A percentile compares a stretch with the other conserved stretches of the same genome.
phyloP scores from a whole-genome alignment of 2,113 vertebrate species.

The Salminus brasiliensis region DNA sequence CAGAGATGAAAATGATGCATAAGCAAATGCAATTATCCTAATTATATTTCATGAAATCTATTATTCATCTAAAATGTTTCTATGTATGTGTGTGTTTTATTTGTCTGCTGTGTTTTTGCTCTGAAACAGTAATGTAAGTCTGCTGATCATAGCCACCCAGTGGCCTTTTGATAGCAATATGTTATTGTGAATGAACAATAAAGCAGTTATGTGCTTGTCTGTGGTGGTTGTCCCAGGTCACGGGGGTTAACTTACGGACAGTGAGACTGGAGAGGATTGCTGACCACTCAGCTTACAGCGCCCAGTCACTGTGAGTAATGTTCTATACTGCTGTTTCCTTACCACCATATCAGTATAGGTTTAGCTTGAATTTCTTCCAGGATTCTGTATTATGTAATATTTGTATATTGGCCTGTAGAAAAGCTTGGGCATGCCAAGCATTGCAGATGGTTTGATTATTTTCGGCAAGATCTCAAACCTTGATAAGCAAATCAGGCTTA shows the following conservation, averaged over 20 bases:
- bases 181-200: conserved; percentile 10
- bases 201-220: conserved; percentile 4
- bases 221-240: conserved; percentile 50
- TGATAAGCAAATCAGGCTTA: too few relatives aligned
- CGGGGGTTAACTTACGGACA: conserved; percentile 47
- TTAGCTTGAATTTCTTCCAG: too few relatives aligned
- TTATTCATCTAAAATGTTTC: conserved; percentile 51
- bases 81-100: conserved; percentile 42
- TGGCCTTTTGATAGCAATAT: background rate
- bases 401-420: too few relatives aligned
- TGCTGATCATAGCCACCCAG: conserved; percentile 36
- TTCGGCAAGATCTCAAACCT: too few relatives aligned
- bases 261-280: conserved; percentile 41
- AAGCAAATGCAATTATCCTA: conserved; percentile 62
- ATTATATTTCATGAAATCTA: conserved; percentile 62
- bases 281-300: conserved; percentile 33
- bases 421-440: too few relatives aligned
- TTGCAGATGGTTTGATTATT: too few relatives aligned
- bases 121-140: conserved; percentile 56
- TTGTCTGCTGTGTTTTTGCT: conserved; percentile 39
- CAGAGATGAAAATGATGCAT: conserved; percentile 55
- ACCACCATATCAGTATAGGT: background rate
- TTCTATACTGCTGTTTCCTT: background rate
- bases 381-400: too few relatives aligned
- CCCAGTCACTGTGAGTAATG: conserved; percentile 48